Percentiles rank a stretch among this genome's conserved stretches.
Conservation (phyloP, 2,888 invertebrate species). For the Alentia gelatinosa region DNA sequence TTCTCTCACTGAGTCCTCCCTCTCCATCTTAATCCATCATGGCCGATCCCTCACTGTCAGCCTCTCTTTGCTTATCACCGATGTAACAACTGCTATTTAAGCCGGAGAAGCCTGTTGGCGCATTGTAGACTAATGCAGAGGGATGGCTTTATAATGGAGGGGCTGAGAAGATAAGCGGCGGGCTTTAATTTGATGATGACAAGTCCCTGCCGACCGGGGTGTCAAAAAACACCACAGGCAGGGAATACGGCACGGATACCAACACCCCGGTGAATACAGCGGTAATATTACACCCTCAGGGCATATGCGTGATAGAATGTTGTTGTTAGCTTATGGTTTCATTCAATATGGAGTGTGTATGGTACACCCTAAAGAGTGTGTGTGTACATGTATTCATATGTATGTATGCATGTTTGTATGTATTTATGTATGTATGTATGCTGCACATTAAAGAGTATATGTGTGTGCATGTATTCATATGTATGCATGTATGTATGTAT, state of each 20-base stretch:
- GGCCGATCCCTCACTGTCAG: background rate
- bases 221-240: too few species aligned
- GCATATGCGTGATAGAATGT: too few species aligned
- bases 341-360: too few species aligned
- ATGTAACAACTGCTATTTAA: background rate
- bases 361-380: too few species aligned
- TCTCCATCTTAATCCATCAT: background rate
- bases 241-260: too few species aligned
- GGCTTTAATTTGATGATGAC: background rate
- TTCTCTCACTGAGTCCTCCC: too few species aligned
- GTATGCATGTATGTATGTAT: background rate
- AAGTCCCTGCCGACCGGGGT: too few species aligned
- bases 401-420: too few species aligned
- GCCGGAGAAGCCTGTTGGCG: background rate
- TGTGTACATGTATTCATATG: background rate
- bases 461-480: constrained; percentile 24
- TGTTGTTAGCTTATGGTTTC: too few species aligned
- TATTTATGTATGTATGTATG: too few species aligned
- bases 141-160: background rate
- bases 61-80: background rate
- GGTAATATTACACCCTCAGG: too few species aligned
- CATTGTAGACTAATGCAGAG: background rate
- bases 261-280: too few species aligned
- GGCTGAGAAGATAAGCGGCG: background rate
- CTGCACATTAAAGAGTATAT: background rate